phyloP scores from a whole-genome alignment of 2,888 invertebrate genomes.

The Chesias legatella region DNA sequence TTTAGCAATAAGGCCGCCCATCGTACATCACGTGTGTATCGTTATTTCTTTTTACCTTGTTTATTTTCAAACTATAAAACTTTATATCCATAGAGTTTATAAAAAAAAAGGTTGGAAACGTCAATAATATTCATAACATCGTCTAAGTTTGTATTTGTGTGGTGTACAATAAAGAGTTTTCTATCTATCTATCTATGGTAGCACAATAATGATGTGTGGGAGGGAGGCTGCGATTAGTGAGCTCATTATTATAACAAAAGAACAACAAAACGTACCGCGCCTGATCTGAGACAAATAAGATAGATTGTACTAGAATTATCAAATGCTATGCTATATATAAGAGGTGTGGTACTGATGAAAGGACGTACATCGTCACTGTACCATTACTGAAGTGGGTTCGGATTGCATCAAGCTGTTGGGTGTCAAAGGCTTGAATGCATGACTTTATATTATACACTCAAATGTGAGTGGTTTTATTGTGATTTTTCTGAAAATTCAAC shows the following conservation, averaged over 20 bases:
- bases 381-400: conserved; percentile 2
- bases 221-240: conserved; percentile 14
- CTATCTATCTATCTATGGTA: not conserved
- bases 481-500: conserved; percentile 7
- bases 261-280: conserved; percentile 9
- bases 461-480: too few relatives aligned
- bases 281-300: conserved; percentile 15
- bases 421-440: not conserved
- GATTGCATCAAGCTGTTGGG: conserved; percentile 7
- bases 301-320: conserved; percentile 1
- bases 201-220: conserved; percentile 11
- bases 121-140: too few relatives aligned
- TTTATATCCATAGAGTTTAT: too few relatives aligned
- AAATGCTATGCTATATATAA: too few relatives aligned
- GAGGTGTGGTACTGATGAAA: conserved; percentile 6
- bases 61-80: not conserved
- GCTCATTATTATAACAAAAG: conserved; percentile 20
- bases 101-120: too few relatives aligned
- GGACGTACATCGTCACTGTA: conserved; percentile 7
- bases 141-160: too few relatives aligned
- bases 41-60: too few relatives aligned
- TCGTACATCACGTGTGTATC: too few relatives aligned
- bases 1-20: too few relatives aligned
- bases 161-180: too few relatives aligned
- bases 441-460: too few relatives aligned